phyloP scores from a whole-genome alignment of 2,888 invertebrate genomes.

The Didymodactylos carnosus region DNA sequence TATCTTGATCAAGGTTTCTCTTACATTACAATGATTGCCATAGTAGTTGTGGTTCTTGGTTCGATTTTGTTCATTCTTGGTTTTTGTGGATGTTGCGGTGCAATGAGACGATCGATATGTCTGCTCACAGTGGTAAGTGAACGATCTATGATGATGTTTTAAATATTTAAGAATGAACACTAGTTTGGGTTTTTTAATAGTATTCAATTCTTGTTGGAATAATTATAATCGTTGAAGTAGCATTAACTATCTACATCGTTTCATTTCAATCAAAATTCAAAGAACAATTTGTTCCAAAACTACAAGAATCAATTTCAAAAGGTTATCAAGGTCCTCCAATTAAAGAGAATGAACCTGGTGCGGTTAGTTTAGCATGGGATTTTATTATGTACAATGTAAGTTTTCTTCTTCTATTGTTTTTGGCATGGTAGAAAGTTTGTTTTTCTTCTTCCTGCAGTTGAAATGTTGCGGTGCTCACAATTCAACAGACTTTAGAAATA shows the following conservation, averaged over 20 bases:
- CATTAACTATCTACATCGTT: not conserved
- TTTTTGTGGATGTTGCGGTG: slow-evolving; percentile 11
- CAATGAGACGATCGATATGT: slow-evolving; percentile 3
- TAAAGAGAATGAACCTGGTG: not conserved
- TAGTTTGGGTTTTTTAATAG: not conserved
- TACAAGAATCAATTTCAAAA: not conserved
- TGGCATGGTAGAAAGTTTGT: not conserved
- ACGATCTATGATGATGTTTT: not conserved
- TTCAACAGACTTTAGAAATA: slow-evolving; percentile 1
- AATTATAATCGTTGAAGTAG: slow-evolving; percentile 3
- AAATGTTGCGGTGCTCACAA: slow-evolving; percentile 11
- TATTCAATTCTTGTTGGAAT: slow-evolving; percentile 1
- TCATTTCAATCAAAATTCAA: slow-evolving; percentile 1
- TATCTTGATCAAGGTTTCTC: not conserved
- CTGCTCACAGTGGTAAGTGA: not conserved
- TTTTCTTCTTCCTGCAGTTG: not conserved
- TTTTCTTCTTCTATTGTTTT: not conserved
- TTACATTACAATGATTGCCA: slow-evolving; percentile 3
- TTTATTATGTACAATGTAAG: slow-evolving; percentile 10
- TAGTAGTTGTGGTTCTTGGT: slow-evolving; percentile 3
- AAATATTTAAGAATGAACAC: not conserved
- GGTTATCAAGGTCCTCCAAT: slow-evolving; percentile 1
- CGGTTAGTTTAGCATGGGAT: slow-evolving; percentile 6
- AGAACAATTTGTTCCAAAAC: not conserved
- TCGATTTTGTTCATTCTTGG: slow-evolving; percentile 2